Evolutionary conservation across 30 jellyfish, hydroid and myxozoan species (phyloP), one percentile per base, ranked within the genome.

Genomic region (Catostylus mosaicus): DNA sequence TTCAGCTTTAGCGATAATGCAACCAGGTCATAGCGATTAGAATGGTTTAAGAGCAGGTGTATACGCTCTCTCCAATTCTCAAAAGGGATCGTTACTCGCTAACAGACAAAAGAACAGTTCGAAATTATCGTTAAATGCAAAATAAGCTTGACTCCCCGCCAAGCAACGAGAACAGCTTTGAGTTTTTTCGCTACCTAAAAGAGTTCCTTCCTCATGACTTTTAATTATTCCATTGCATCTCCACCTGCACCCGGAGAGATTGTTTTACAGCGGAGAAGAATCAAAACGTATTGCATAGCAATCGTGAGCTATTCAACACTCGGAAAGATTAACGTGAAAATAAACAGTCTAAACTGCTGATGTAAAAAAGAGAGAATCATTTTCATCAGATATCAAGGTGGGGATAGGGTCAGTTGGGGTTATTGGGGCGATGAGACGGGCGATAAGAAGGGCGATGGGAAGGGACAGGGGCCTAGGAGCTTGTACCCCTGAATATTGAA

Each of bases 81-180:
- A 51, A 48, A 27, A 72, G 11, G 72, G 33, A 30, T 8, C 70
- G 75, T 40, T 31, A n/a, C 85, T 43, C 59, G 59, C 72, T 26
- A 43, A 47, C 50, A 16, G 47, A 74, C 85, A 74, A 74, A 74
- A 52, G 85, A 74, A 52, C 85, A 74, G 85, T 32, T 50, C 85
- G 64, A 73, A 30, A n/a, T 45, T 24, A 73, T 27, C 84, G 27
- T 45, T 52, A 26, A 23, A 73, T 11, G 72, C 9, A 56, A 48
- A 73, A 50, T 45, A 50, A 73, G 47, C 51, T 50, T n/a, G 84
- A 73, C 22, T 23, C 40, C 84, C 84, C 72, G 84, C 84, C 47
- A 54, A 12, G 84, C 84, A 48, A 40, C 72, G 47, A 63, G 68
- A 48, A 32, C 46, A 33, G 30, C 72, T 52, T 52, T 22, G 8